Percentiles rank a stretch among this genome's conserved stretches.
phyloP scores from a whole-genome alignment of 2,113 vertebrate species.

The Coreoperca whiteheadi region DNA sequence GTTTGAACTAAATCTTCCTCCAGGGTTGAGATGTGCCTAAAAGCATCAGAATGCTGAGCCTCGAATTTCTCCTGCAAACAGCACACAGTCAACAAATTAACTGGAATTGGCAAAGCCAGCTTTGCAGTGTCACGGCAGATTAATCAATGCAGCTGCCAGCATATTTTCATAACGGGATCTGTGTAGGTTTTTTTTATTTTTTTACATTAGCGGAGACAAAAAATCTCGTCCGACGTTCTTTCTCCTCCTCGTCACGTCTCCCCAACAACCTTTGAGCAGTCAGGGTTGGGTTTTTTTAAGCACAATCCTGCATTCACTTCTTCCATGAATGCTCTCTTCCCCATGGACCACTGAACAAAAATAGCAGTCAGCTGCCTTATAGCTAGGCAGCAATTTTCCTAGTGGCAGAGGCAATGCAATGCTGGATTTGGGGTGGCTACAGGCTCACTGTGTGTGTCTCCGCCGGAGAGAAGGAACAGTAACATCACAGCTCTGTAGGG shows the following conservation, averaged over 20 bases:
- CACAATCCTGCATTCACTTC: conserved; percentile 52
- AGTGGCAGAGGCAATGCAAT: conserved; percentile 24
- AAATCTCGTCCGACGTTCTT: too few species aligned
- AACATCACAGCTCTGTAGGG: neutral
- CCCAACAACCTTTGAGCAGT: conserved; percentile 25
- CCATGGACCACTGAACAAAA: conserved; percentile 60
- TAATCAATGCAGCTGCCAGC: neutral
- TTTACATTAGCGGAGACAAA: neutral
- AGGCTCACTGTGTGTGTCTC: neutral
- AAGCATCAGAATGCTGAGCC: conserved; percentile 89
- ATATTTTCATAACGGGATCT: neutral
- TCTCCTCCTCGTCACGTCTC: neutral
- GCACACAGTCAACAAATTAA: conserved; percentile 17
- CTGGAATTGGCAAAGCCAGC: neutral
- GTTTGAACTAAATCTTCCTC: conserved; percentile 93
- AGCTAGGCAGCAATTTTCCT: conserved; percentile 49
- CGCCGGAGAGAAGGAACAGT: neutral
- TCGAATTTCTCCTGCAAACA: conserved; percentile 92
- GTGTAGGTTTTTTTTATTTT: neutral
- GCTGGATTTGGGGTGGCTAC: conserved; percentile 20
- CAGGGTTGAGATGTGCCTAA: conserved; percentile 90
- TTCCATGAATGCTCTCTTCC: conserved; percentile 30
- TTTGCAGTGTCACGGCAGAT: neutral
- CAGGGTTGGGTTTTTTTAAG: conserved; percentile 2
- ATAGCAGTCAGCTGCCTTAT: conserved; percentile 73